Percentiles rank a stretch among this genome's conserved stretches.
Evolutionary conservation across 2,797 vertebrate genomes (phyloP).

Genomic region (Meda fulgida): DNA sequence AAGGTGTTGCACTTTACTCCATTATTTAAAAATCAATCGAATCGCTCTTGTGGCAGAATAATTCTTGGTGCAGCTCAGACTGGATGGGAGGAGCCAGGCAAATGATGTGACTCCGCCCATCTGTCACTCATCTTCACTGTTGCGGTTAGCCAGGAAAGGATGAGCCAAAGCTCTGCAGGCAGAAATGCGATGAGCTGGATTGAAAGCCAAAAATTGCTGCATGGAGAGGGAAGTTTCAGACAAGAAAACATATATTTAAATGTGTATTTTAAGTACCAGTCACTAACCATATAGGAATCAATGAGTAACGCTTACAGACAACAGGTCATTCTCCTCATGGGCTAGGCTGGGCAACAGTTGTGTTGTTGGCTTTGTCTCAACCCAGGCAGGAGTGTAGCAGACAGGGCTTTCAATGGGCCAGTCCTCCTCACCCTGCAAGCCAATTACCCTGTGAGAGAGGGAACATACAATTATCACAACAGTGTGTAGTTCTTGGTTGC

Average conservation of each 20-base stretch:
- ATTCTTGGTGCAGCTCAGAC: background rate
- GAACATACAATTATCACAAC: background rate
- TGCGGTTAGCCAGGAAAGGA: conserved; percentile 69
- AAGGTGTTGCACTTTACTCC: background rate
- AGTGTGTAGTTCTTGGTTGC: background rate
- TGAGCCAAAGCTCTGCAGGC: conserved; percentile 76
- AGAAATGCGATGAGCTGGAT: conserved; percentile 73
- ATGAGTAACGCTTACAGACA: conserved; percentile 68
- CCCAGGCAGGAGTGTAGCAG: conserved; percentile 68
- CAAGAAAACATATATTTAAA: background rate
- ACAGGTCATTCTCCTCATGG: conserved; percentile 71
- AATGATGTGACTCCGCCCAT: background rate
- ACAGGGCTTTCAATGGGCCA: conserved; percentile 78
- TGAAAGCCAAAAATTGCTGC: conserved; percentile 78
- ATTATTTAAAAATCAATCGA: background rate
- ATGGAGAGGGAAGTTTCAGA: conserved; percentile 45
- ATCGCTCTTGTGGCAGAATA: conserved; percentile 38
- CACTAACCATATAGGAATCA: background rate
- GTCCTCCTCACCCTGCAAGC: conserved; percentile 75
- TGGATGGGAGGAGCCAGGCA: conserved; percentile 5
- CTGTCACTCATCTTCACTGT: background rate
- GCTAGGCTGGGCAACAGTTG: conserved; percentile 68
- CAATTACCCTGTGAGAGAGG: conserved; percentile 67
- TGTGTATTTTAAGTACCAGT: background rate
- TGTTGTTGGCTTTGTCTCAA: conserved; percentile 48